Base-by-base conservation (phyloP, 2,113 vertebrate genomes). In the Scartelaos histophorus region DNA sequence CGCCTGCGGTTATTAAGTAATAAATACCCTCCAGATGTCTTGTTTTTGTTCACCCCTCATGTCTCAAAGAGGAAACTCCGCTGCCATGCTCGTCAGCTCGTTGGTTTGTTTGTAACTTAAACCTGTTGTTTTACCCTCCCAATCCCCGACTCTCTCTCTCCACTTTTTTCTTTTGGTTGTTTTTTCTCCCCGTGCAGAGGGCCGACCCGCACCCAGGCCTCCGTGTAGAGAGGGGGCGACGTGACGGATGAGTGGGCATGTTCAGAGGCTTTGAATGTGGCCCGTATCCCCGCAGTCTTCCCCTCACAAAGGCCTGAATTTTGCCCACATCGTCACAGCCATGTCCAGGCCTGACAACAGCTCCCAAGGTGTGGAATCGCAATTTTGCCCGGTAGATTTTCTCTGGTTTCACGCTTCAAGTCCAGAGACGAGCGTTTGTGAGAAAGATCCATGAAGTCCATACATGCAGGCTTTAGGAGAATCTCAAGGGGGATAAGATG, bases 191-290 rank as follows among this genome's bases (percentile, higher is more conserved):
- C 38, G 1, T 69, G 47, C 62, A 81, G 62, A 72, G 79, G 70
- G 46, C 67, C 79, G 71, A 71, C 67, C 73, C 35, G 76, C 47
- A 47, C 24, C 67, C 71, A 67, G 75, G 80, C 75, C 67, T 79
- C 47, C 75, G 56, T 81, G 77, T 76, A 83, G 71, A 66, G 80
- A 62, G 47, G 67, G 81, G 75, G 74, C 49, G 70, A 78, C 56
- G 83, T 89, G 82, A 92, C 73, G 86, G 83, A 83, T 91, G 89
- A 91, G 86, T 87, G 85, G 85, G 79, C 79, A 66, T 88, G 85
- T 90, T 88, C 79, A 79, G 66, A 58, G 67, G 1, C 24, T 66
- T 43, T 84, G 82, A 85, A 86, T 84, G 66, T 75, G 79, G 86
- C 72, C 79, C 78, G 22, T 70, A 68, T 71, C 80, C 29, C 80